Evolutionary conservation across 2,113 vertebrate genomes (phyloP).

Genomic region (Abramis brama): DNA sequence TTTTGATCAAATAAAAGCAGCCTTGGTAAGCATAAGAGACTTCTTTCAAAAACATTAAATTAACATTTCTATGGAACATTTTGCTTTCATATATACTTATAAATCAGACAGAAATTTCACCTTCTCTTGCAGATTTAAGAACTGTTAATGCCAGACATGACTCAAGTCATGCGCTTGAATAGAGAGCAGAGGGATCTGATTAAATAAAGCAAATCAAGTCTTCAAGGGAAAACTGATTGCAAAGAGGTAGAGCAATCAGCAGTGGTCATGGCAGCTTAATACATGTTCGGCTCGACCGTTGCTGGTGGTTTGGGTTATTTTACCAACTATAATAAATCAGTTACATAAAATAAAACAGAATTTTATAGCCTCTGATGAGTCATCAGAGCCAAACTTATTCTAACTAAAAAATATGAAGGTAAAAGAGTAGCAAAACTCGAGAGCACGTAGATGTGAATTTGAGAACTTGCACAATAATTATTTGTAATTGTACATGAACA

Average conservation of each 20-base stretch:
- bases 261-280: constrained; percentile 20
- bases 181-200: neutral
- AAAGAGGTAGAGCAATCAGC: constrained; percentile 42
- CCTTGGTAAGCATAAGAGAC: neutral
- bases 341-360: constrained; percentile 13
- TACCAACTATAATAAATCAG: constrained; percentile 14
- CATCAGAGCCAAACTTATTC: neutral
- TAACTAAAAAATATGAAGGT: neutral
- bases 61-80: neutral
- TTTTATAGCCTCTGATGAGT: neutral
- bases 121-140: neutral
- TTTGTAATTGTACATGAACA: no score
- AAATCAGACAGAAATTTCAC: neutral
- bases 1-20: neutral
- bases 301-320: neutral
- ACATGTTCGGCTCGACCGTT: constrained; percentile 18
- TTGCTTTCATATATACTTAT: neutral
- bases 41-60: neutral
- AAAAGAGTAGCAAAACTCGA: no score
- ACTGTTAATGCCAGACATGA: neutral
- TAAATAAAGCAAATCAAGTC: constrained; percentile 36
- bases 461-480: no score
- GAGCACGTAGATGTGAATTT: no score
- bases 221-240: neutral
- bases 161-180: constrained; percentile 27